Evolutionary conservation across 2,797 vertebrate genomes (phyloP).

Genomic region (Philypnodon macrostomus): DNA sequence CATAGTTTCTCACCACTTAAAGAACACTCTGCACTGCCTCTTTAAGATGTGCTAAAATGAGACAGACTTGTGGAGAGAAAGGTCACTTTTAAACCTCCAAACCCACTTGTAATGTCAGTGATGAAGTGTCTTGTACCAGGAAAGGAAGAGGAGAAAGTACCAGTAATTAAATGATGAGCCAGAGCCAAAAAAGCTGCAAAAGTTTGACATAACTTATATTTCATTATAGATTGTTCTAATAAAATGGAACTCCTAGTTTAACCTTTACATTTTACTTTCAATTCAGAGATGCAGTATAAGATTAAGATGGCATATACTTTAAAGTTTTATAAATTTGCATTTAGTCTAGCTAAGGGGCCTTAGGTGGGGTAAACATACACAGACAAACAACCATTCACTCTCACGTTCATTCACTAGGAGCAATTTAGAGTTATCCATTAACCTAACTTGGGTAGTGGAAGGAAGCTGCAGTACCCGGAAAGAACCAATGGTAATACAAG

Average conservation of each 20-base stretch:
- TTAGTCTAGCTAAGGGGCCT: no score
- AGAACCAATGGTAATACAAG: no score
- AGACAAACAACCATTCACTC: no score
- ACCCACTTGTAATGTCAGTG: background rate
- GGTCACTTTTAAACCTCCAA: background rate
- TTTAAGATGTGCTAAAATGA: background rate
- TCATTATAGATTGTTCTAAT: background rate
- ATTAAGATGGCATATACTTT: no score
- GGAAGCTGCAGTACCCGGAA: no score
- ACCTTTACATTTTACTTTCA: no score
- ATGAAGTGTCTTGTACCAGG: background rate
- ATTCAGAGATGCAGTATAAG: no score
- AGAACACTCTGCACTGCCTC: background rate
- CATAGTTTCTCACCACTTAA: background rate
- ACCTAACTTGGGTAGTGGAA: no score
- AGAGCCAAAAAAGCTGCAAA: background rate
- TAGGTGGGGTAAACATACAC: no score
- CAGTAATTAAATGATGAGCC: background rate
- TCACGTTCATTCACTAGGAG: no score
- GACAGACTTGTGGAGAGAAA: background rate
- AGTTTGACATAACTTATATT: conserved; percentile 1
- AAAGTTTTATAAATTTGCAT: background rate
- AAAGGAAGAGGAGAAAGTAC: background rate
- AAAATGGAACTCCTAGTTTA: background rate
- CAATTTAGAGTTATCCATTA: no score